A percentile compares a stretch with the other conserved stretches of the same genome.
These are phyloP conservation scores for Daubentonia madagascariensis DNA, from an alignment of 2,113 vertebrate genomes.

Conservation along the genomic window DNA sequence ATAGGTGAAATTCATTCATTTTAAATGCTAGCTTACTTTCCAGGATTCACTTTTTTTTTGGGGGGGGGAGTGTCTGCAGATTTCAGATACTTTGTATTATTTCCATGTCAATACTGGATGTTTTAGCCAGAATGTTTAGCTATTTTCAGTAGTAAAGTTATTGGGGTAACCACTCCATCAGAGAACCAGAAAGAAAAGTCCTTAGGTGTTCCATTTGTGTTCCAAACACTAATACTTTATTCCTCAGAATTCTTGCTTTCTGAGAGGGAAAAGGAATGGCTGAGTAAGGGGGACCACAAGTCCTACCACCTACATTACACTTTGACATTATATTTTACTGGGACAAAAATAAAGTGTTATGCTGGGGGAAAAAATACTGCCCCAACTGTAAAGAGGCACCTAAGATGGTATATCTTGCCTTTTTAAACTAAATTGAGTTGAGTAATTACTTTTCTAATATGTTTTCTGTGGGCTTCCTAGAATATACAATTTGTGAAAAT, in stretches of 20 bases:
- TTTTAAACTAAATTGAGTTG: not conserved
- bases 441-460: not conserved
- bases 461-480: not conserved
- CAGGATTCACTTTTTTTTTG: not conserved
- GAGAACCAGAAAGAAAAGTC: not conserved
- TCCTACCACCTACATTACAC: not conserved
- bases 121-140: not conserved
- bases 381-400: not conserved
- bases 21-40: not conserved
- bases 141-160: not conserved
- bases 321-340: not conserved
- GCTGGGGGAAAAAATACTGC: not conserved
- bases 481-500: not conserved
- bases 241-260: not conserved
- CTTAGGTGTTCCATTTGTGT: not conserved
- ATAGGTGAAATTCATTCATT: not conserved
- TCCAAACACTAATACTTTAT: not conserved
- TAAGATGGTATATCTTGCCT: not conserved
- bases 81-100: not conserved
- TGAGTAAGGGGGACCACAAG: not conserved
- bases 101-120: not conserved
- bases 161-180: not conserved
- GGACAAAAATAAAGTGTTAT: not conserved
- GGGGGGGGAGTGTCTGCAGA: not conserved
- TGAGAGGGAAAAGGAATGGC: not conserved